A percentile compares a stretch with the other conserved stretches of the same genome.
These are phyloP conservation scores for Aleadryas rufinucha DNA, from an alignment of 2,113 vertebrate species.

Conservation along the genomic window DNA sequence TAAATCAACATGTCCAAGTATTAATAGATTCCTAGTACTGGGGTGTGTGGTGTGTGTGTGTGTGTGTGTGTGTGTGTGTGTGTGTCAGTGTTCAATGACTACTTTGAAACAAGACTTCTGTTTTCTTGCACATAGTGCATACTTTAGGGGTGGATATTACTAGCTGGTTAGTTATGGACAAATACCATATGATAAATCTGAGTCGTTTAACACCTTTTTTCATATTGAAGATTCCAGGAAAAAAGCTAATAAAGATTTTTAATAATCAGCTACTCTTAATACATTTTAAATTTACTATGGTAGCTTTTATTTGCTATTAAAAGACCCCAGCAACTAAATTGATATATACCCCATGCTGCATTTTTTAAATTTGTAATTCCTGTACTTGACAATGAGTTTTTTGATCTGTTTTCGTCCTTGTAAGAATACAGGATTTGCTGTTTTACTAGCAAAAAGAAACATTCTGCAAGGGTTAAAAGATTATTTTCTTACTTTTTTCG, in stretches of 20 bases:
- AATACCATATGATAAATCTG: background rate
- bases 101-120: background rate
- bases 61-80: conserved; percentile 20
- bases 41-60: background rate
- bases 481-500: conserved; percentile 59
- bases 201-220: conserved; percentile 16
- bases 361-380: conserved; percentile 67
- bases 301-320: conserved; percentile 46
- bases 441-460: conserved; percentile 57
- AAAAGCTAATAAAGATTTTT: conserved; percentile 59
- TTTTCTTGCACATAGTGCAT: conserved; percentile 18
- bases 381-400: conserved; percentile 56
- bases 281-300: conserved; percentile 14
- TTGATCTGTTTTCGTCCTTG: conserved; percentile 42
- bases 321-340: conserved; percentile 8
- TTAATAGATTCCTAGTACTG: conserved; percentile 26
- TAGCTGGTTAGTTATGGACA: conserved; percentile 18
- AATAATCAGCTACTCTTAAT: conserved; percentile 15
- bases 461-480: conserved; percentile 39
- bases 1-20: conserved; percentile 39
- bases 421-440: conserved; percentile 17
- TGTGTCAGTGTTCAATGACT: conserved; percentile 28
- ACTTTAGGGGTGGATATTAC: background rate
- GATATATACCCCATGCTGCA: conserved; percentile 35
- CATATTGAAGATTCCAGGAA: conserved; percentile 32